Base-by-base conservation (phyloP, 2,797 vertebrate genomes). In the Sternotherus odoratus region DNA sequence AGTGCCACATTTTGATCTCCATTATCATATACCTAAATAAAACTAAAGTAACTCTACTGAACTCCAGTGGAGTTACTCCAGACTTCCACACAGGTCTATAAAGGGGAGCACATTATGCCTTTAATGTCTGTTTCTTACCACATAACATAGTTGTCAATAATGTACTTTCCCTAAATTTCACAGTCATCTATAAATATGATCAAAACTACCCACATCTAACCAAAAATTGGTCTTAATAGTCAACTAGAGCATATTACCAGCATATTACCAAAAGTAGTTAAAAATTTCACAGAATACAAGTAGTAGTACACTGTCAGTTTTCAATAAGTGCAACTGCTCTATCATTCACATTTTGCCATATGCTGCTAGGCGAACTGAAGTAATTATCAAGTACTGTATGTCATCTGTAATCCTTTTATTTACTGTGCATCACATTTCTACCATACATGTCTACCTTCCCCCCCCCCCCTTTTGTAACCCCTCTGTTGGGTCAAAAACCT, bases 111-210 rank as follows among this genome's bases (percentile, higher is more conserved):
- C 36, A 43, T 74, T 74, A 46, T 26, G 36, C 23, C 39, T 74
- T 74, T 48, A 39, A 28, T 24, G 6, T 23, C 3, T 78, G 69
- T 77, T 43, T 74, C 2, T 82, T 94, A 75, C 43, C 30, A 24
- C 0, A 9, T 7, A 39, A 1, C 75, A 33, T 2, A 30, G 7
- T 3, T 43, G 23, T 46, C 9, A 53, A 2, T 5, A 75, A 9
- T 63, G 19, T 0, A 19, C 26, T 0, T 0, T 7, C 12, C 39
- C 13, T 77, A 54, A 81, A 4, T 16, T 78, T 60, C 11, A 43
- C 9, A 28, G 11, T 7, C 12, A 46, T 66, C 60, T 66, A 36
- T 66, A 49, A 39, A 28, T 33, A 8, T 77, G 9, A 72, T 46
- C 60, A 85, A 92, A 24, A 88, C 63, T 75, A 81, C 1, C 0